Conservation (phyloP, 2,888 invertebrate genomes). For the Cantharis rustica region DNA sequence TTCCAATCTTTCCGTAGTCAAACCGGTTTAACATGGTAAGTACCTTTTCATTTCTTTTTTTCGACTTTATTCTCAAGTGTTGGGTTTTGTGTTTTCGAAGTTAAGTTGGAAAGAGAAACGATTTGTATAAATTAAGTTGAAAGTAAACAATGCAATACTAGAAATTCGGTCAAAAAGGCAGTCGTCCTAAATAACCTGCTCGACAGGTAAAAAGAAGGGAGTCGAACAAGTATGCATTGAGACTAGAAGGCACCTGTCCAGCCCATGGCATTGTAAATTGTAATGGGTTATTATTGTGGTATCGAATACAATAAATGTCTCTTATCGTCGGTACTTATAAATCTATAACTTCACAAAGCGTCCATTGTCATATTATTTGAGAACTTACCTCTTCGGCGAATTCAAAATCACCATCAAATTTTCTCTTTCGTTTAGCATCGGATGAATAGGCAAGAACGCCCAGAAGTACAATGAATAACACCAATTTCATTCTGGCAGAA, state of each 20-base stretch:
- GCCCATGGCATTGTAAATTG: constrained; percentile 22
- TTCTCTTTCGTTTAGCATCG: constrained; percentile 67
- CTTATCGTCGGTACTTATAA: constrained; percentile 7
- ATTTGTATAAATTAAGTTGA: constrained; percentile 1
- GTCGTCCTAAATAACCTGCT: constrained; percentile 40
- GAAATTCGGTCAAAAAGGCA: constrained; percentile 32
- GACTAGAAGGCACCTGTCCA: constrained; percentile 33
- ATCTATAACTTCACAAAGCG: constrained; percentile 8
- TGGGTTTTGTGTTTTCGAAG: not conserved
- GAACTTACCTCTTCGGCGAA: constrained; percentile 76
- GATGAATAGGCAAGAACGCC: constrained; percentile 51
- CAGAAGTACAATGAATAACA: constrained; percentile 54
- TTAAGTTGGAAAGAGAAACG: constrained; percentile 1
- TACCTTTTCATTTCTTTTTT: not conserved
- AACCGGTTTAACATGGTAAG: not conserved
- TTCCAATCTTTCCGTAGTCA: not conserved
- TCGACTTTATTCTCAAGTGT: not conserved
- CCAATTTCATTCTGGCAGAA: constrained; percentile 54
- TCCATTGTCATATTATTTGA: constrained; percentile 4
- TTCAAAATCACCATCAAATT: constrained; percentile 78
- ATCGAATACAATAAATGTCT: not conserved
- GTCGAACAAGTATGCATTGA: constrained; percentile 31
- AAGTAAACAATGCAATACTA: constrained; percentile 26
- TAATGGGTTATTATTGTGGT: constrained; percentile 10
- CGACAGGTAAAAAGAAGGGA: constrained; percentile 40